phyloP scores from a whole-genome alignment of 2,797 vertebrate genomes.

The Crenichthys baileyi region DNA sequence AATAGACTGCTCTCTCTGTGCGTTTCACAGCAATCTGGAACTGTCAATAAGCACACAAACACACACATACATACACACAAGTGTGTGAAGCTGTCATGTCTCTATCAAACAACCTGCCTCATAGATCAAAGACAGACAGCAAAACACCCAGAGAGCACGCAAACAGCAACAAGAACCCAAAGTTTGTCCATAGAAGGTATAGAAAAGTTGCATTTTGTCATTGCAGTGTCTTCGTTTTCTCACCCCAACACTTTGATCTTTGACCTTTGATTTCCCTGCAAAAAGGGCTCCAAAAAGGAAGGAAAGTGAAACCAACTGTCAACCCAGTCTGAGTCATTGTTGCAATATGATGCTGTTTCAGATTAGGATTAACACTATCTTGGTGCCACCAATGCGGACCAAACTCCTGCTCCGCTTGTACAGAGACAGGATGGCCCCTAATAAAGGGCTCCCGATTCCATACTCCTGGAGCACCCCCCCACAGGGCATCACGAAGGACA shows the following conservation, averaged over 20 bases:
- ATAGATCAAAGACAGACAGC: constrained; percentile 57
- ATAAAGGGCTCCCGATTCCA: too few species aligned
- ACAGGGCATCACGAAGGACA: too few species aligned
- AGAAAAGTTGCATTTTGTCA: constrained; percentile 36
- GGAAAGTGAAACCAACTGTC: not conserved
- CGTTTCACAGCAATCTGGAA: constrained; percentile 74
- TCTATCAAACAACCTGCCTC: constrained; percentile 70
- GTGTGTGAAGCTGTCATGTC: constrained; percentile 67
- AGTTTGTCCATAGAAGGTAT: constrained; percentile 46
- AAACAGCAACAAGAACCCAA: constrained; percentile 38
- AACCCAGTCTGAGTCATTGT: not conserved
- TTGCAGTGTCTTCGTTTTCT: not conserved
- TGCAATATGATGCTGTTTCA: constrained; percentile 13
- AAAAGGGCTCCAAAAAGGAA: not conserved
- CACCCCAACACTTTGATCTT: not conserved
- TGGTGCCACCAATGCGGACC: not conserved
- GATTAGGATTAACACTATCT: constrained; percentile 22
- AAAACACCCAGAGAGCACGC: constrained; percentile 47
- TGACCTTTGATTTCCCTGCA: constrained; percentile 7
- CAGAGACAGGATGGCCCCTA: too few species aligned
- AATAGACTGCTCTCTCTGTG: constrained; percentile 75
- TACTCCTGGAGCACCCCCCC: too few species aligned
- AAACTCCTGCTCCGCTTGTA: too few species aligned
- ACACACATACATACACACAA: constrained; percentile 28
- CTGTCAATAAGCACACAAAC: constrained; percentile 62